Evolutionary conservation across 2,113 vertebrate genomes (phyloP).

Genomic region (Camelus dromedarius): DNA sequence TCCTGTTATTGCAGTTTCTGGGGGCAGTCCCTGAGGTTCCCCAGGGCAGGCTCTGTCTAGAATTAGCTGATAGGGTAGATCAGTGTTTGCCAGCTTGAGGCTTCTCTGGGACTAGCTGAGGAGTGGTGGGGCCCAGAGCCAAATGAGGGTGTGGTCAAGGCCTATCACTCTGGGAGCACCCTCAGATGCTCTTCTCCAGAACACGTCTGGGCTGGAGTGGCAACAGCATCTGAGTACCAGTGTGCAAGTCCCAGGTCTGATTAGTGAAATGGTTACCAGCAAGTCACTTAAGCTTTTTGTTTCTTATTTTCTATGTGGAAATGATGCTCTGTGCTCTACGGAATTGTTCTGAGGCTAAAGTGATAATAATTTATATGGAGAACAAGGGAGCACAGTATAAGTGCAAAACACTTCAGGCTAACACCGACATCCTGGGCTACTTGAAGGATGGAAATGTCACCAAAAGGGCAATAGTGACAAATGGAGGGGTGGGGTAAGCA

Average conservation of each 20-base stretch:
- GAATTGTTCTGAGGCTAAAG: background rate
- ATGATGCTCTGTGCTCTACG: background rate
- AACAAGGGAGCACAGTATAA: background rate
- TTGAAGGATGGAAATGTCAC: background rate
- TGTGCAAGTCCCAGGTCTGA: background rate
- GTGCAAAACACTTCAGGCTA: background rate
- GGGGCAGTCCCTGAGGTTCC: background rate
- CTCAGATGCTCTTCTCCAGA: background rate
- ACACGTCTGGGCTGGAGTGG: background rate
- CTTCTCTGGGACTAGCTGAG: background rate
- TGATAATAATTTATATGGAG: background rate
- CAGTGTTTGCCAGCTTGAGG: background rate
- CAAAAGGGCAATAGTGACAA: background rate
- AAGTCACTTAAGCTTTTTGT: background rate
- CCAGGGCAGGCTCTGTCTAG: background rate
- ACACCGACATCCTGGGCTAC: background rate
- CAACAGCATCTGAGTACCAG: rapidly evolving
- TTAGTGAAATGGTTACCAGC: background rate
- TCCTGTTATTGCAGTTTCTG: background rate
- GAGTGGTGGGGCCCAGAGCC: background rate
- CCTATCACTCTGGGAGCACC: rapidly evolving
- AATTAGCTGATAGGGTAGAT: background rate
- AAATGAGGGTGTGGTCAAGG: background rate
- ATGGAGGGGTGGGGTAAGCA: background rate
- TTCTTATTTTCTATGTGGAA: background rate